These are phyloP conservation scores for Holacanthella duospinosa DNA, from an alignment of 2,888 invertebrate species.

Conservation along the genomic window DNA sequence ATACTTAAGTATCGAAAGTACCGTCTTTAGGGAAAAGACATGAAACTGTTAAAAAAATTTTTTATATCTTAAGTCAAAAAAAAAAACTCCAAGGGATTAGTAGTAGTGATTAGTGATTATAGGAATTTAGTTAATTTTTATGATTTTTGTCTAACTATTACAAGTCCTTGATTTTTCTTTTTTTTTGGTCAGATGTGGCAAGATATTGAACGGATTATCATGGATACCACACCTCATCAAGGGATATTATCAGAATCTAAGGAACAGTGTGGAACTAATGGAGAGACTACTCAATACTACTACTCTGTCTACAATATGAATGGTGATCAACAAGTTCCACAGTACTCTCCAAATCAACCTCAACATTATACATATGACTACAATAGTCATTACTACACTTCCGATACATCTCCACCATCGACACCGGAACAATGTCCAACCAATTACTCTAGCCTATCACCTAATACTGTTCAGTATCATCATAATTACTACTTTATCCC, in stretches of 20 bases:
- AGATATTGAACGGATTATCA: background rate
- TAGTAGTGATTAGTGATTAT: no score
- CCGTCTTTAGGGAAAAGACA: no score
- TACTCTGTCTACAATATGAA: background rate
- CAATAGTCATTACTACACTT: background rate
- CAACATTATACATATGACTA: background rate
- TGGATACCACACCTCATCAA: background rate
- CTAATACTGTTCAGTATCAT: no score
- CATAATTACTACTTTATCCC: background rate
- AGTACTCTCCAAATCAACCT: background rate
- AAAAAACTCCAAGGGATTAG: no score
- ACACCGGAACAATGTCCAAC: background rate
- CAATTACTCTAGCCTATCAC: background rate
- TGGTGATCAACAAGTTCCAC: background rate
- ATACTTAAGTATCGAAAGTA: no score
- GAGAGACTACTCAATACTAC: background rate
- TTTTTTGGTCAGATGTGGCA: conserved; percentile 2
- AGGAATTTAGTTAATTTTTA: background rate
- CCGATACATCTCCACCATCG: background rate
- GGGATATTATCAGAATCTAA: background rate
- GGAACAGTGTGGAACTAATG: background rate
- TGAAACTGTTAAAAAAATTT: no score
- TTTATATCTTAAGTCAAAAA: no score
- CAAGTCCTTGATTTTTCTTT: background rate
- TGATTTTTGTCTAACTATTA: background rate